Conservation (phyloP, 2,113 vertebrate genomes). For the Phylloscopus trochilus region DNA sequence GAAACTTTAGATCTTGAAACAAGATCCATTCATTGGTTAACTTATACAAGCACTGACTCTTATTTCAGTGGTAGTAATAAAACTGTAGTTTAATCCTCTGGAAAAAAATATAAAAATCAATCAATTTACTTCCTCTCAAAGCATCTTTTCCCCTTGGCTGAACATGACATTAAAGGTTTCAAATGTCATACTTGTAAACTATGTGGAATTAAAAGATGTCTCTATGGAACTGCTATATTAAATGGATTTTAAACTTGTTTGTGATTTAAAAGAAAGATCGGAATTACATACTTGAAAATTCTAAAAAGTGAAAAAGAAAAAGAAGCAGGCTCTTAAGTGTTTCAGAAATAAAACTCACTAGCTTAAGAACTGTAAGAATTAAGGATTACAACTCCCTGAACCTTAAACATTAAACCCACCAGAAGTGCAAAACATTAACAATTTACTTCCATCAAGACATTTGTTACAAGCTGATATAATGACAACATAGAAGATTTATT, state of each 20-base stretch:
- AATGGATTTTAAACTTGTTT: not conserved
- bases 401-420: not conserved
- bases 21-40: not conserved
- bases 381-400: not conserved
- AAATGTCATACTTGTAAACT: slow-evolving; percentile 36
- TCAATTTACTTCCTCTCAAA: not conserved
- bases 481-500: not conserved
- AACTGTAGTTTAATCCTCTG: not conserved
- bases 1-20: not conserved
- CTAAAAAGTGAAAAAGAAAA: not conserved
- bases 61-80: not conserved
- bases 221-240: not conserved
- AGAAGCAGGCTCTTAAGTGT: not conserved
- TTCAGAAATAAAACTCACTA: not conserved
- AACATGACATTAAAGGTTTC: slow-evolving; percentile 21
- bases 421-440: not conserved
- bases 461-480: not conserved
- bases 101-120: not conserved
- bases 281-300: not conserved
- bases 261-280: not conserved
- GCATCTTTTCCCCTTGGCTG: not conserved
- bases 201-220: not conserved
- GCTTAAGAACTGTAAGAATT: not conserved
- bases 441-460: not conserved
- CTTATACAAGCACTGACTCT: not conserved